Evolutionary conservation across 2,888 invertebrate species (phyloP), one percentile per base, ranked within the genome.

Genomic region (Rhamphomyia laevipes): DNA sequence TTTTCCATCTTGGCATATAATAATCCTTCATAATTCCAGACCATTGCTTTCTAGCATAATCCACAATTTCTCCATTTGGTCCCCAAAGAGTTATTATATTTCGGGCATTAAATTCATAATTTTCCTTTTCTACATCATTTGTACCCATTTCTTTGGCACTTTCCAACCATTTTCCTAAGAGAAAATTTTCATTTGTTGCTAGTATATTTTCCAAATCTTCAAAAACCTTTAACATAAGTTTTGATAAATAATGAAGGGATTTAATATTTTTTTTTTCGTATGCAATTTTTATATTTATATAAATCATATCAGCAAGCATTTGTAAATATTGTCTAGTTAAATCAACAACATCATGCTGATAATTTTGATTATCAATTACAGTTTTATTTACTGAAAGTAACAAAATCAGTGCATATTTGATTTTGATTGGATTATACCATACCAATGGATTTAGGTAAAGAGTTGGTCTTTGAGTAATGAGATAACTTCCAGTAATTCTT

Each of bases 1-100:
- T 60, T 2, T 63, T 55, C 93, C 93, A 94, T 51, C 93, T 74
- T 0, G 84, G 84, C 48, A 69, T 72, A 61, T 86, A 90, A 61
- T 85, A 92, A 61, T 83, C 76, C 2, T 62, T 61, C 2, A 80
- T 71, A 21, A 83, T 63, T 10, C 83, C 90, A 15, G 82, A 74
- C 94, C 94, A 95, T 64, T 95, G 94, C 61, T 30, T 30, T 7
- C 13, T 21, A 2, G 88, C 84, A 63, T 94, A 93, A 68, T 96
- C 96, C 67, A 95, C 94, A 65, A 88, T 83, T 47, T 96, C 84
- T 0, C 91, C 94, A 15, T 81, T 79, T 27, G 61, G 65, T 6
- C 65, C 70, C n/a, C 48, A 48, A 21, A 13, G n/a, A n/a, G n/a
- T n/a, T n/a, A n/a, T n/a, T n/a, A n/a, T n/a, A n/a, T n/a, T n/a